Conservation (phyloP, 2,797 vertebrate genomes). For the Gouania willdenowi region DNA sequence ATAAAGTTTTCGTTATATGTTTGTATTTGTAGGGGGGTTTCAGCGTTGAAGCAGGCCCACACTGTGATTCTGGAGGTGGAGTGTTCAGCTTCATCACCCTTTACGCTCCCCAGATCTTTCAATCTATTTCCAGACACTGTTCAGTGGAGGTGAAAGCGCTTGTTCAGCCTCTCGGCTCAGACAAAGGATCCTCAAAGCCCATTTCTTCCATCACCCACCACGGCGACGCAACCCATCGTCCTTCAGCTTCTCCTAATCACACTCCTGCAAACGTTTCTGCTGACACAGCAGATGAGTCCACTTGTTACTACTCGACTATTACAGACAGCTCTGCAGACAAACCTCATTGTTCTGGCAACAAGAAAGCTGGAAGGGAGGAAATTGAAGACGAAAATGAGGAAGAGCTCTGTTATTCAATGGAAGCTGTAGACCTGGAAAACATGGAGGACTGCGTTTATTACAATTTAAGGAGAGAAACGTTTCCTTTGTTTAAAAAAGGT, state of each 20-base stretch:
- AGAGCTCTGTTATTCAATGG: constrained; percentile 22
- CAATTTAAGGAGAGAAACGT: constrained; percentile 20
- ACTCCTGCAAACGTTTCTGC: not conserved
- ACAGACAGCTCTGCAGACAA: constrained; percentile 9
- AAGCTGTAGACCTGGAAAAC: constrained; percentile 3
- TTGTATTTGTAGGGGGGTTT: constrained; percentile 73
- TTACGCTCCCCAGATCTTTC: constrained; percentile 69
- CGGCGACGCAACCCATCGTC: constrained; percentile 9
- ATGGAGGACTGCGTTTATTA: constrained; percentile 29
- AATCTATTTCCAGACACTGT: constrained; percentile 59
- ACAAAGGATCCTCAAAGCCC: constrained; percentile 18
- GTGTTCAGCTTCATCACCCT: constrained; percentile 81
- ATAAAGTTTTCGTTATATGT: constrained; percentile 4
- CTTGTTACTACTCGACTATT: constrained; percentile 58
- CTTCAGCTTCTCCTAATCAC: not conserved
- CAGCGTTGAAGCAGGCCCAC: constrained; percentile 84
- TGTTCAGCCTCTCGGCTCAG: not conserved
- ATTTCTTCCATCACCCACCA: constrained; percentile 1
- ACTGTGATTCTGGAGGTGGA: constrained; percentile 85
- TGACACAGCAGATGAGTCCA: constrained; percentile 3
- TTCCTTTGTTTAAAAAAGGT: constrained; percentile 1
- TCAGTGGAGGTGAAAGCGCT: constrained; percentile 1
- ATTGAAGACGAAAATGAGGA: constrained; percentile 15
- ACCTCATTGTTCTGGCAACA: constrained; percentile 8
- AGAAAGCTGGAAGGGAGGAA: constrained; percentile 3